A percentile compares a stretch with the other conserved stretches of the same genome.
Evolutionary conservation across 2,888 invertebrate genomes (phyloP).

Genomic region (Leucania comma): DNA sequence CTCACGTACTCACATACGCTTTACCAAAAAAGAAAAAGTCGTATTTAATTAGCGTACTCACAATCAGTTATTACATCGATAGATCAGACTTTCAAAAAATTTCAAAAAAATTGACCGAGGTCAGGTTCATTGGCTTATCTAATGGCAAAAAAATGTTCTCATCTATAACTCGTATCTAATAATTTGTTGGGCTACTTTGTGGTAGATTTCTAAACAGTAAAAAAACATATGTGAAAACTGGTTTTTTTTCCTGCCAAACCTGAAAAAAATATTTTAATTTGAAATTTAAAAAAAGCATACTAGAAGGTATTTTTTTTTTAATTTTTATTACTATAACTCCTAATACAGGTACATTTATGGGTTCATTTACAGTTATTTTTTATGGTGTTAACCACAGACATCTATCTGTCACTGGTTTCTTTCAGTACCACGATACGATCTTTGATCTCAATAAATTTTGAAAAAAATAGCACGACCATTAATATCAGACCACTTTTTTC

Average conservation of each 20-base stretch:
- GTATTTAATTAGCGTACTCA: not conserved
- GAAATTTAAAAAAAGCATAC: not conserved
- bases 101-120: not conserved
- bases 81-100: not conserved
- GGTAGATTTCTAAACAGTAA: not conserved
- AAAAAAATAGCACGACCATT: slow-evolving; percentile 20
- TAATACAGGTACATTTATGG: not conserved
- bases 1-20: not conserved
- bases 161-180: slow-evolving; percentile 16
- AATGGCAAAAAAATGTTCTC: slow-evolving; percentile 9
- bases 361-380: slow-evolving; percentile 10
- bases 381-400: slow-evolving; percentile 2
- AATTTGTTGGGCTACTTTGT: slow-evolving; percentile 10
- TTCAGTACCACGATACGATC: slow-evolving; percentile 27
- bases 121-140: slow-evolving; percentile 10
- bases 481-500: slow-evolving; percentile 36
- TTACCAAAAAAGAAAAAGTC: slow-evolving; percentile 1
- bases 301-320: too few relatives aligned
- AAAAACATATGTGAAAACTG: not conserved
- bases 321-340: not conserved
- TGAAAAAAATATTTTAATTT: not conserved
- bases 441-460: slow-evolving; percentile 33
- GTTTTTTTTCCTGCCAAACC: too few relatives aligned
- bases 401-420: slow-evolving; percentile 23
- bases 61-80: slow-evolving; percentile 13